Evolutionary conservation across 1,140 invertebrate species (phyloP), one percentile per base, ranked within the genome.

Genomic region (Drosophila repletoides): DNA sequence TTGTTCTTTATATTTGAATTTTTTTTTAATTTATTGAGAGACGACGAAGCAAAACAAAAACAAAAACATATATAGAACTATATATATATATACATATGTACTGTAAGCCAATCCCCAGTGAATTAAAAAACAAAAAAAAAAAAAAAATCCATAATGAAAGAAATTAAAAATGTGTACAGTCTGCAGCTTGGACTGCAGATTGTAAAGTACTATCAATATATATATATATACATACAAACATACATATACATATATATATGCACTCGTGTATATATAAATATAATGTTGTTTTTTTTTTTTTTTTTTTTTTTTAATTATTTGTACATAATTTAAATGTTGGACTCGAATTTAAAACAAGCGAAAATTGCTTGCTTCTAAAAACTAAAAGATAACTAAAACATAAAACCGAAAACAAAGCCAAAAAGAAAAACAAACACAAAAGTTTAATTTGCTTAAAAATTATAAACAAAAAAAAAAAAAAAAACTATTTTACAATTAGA

Each of bases 321-420:
- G 77, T 83, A 83, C 55, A 83, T 84, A 83, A 74, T 74, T 83
- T 86, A 79, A 75, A 84, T 68, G 80, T 86, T 86, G 80, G 80
- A 84, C 79, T 84, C 79, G 79, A 84, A 84, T 84, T 84, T 84
- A 84, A 84, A 80, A 41, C 45, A 74, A 63, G 66, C 66, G 52
- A 69, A 64, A 60, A 52, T 43, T 34, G 67, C 31, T 41, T 60
- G 75, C 64, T 56, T 48, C 53, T 52, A 68, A 76, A 76, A 67
- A 43, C 38, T 58, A 75, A 61, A 74, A 64, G n/a, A n/a, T n/a
- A 59, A 63, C 12, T 28, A 40, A 34, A 45, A 52, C 33, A 58
- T 22, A 53, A 64, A 33, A 51, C 9, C 12, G n/a, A 21, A 53
- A 63, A 53, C 59, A 53, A 63, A 60, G 46, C 45, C 46, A 67